Percentiles rank a stretch among this genome's conserved stretches.
phyloP scores from a whole-genome alignment of 2,113 vertebrate genomes.

The Ranitomeya variabilis region DNA sequence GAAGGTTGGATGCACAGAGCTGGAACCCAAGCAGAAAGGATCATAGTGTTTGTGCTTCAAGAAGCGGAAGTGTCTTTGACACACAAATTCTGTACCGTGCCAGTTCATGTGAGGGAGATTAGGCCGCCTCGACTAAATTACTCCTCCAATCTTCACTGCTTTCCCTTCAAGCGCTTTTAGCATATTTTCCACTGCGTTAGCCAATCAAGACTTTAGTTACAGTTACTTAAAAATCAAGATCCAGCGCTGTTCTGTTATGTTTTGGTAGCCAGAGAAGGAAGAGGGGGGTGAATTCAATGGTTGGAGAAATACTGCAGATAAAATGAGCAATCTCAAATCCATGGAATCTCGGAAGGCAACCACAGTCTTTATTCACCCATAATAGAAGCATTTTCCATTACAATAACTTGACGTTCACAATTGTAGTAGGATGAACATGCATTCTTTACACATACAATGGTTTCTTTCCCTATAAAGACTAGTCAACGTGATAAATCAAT shows the following conservation, averaged over 20 bases:
- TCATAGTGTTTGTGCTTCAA: conserved; percentile 63
- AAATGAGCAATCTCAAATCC: not conserved
- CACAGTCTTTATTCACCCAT: conserved; percentile 1
- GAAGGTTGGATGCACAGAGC: conserved; percentile 34
- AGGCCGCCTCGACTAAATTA: conserved; percentile 69
- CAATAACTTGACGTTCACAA: not conserved
- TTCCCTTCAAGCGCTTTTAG: conserved; percentile 65
- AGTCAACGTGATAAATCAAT: not conserved
- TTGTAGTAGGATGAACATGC: not conserved
- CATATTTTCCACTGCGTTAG: conserved; percentile 71
- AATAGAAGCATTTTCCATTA: not conserved
- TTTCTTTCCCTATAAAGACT: not conserved
- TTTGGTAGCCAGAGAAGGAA: conserved; percentile 28
- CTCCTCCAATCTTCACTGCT: conserved; percentile 68
- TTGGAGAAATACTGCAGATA: conserved; percentile 38
- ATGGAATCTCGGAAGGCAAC: conserved; percentile 1
- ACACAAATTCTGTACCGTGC: conserved; percentile 67
- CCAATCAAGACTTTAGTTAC: conserved; percentile 69
- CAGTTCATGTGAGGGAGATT: conserved; percentile 68
- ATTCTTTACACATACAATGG: not conserved
- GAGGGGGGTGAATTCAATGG: rapidly evolving
- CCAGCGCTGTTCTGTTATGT: conserved; percentile 49
- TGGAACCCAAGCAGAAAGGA: conserved; percentile 53
- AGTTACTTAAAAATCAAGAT: conserved; percentile 71
- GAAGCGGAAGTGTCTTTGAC: conserved; percentile 67